Conservation (phyloP, 2,797 vertebrate species). For the Leptoclinus maculatus region DNA sequence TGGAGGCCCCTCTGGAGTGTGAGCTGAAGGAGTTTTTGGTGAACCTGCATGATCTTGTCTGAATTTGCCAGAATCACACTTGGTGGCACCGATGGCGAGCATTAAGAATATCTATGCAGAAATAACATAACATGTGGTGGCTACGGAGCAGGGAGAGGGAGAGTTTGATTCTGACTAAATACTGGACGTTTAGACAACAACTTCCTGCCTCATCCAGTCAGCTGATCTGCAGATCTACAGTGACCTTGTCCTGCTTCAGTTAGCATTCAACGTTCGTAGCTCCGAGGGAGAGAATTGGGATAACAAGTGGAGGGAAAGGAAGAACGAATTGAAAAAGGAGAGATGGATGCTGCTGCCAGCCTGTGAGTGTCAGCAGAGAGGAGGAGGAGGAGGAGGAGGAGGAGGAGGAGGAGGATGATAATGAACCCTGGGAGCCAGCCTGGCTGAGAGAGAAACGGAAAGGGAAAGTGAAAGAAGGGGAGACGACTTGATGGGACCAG, state of each 20-base stretch:
- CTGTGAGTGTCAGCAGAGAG: constrained; percentile 25
- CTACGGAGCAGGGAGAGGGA: not conserved
- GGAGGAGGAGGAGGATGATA: too few relatives aligned
- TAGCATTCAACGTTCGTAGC: constrained; percentile 27
- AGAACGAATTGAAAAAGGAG: constrained; percentile 2
- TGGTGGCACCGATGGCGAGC: not conserved
- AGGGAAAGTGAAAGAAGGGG: constrained; percentile 35
- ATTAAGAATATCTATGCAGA: not conserved
- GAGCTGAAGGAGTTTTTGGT: not conserved
- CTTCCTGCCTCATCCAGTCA: not conserved
- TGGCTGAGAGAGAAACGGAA: constrained; percentile 12
- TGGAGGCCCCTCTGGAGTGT: not conserved
- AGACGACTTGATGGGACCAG: not conserved
- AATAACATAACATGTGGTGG: not conserved
- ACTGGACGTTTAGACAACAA: not conserved
- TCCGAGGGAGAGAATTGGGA: constrained; percentile 14
- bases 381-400: not conserved
- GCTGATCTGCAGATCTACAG: not conserved
- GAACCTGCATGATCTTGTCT: not conserved
- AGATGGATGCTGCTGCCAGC: constrained; percentile 33
- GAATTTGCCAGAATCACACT: too few relatives aligned
- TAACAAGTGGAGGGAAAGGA: constrained; percentile 2
- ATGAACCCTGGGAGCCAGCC: constrained; percentile 14
- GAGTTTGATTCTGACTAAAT: not conserved
- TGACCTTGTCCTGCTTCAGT: constrained; percentile 7